A percentile compares a stretch with the other conserved stretches of the same genome.
Conservation (phyloP, 37 sponge, comb jelly and placozoan genomes). For the Theonella swinhoei region DNA sequence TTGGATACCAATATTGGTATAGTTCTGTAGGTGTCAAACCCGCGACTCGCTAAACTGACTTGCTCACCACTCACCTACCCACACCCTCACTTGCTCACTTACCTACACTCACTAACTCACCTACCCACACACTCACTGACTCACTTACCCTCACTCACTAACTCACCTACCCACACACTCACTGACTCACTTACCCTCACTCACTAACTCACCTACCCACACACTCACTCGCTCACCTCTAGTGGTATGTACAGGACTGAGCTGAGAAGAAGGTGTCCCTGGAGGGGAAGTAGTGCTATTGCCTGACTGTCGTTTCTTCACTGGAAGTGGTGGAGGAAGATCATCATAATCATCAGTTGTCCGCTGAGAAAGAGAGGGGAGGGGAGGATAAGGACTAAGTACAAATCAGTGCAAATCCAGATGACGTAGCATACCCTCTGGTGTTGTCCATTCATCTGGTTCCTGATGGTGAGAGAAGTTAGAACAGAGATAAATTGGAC, state of each 20-base stretch:
- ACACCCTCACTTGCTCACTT: background rate
- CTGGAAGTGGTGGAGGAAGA: conserved; percentile 57
- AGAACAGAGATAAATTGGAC: background rate
- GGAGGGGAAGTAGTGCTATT: background rate
- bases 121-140: too few species aligned
- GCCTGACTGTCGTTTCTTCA: conserved; percentile 53
- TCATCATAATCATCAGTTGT: background rate
- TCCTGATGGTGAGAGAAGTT: background rate
- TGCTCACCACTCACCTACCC: too few species aligned
- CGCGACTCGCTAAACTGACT: too few species aligned
- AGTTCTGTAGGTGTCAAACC: too few species aligned
- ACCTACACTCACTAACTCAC: too few species aligned
- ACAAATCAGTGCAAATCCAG: background rate
- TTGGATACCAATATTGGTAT: too few species aligned
- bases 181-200: background rate
- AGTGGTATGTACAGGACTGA: background rate
- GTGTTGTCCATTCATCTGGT: background rate
- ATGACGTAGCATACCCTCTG: too few species aligned
- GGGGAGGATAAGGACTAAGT: background rate
- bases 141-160: background rate
- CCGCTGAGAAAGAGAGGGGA: background rate
- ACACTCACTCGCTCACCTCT: background rate
- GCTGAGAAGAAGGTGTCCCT: background rate
- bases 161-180: background rate
- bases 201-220: background rate